These are phyloP conservation scores for Monoplex corrugatus DNA, from an alignment of 2,888 invertebrate genomes.

Conservation along the genomic window DNA sequence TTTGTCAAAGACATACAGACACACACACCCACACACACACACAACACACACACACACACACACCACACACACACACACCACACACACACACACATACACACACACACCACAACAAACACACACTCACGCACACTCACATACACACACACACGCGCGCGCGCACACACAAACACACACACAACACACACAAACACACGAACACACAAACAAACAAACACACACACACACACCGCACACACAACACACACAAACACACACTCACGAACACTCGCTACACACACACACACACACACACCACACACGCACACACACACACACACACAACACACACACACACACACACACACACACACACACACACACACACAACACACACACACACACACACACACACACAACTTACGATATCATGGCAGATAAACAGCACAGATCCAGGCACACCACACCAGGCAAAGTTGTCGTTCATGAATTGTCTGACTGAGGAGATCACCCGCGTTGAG, in stretches of 20 bases:
- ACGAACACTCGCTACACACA: neutral
- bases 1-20: neutral
- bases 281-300: neutral
- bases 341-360: neutral
- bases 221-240: neutral
- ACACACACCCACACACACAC: neutral
- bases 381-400: slow-evolving; percentile 49
- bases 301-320: neutral
- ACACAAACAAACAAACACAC: neutral
- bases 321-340: neutral
- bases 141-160: neutral
- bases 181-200: neutral
- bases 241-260: neutral
- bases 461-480: slow-evolving; percentile 71
- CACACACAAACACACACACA: neutral
- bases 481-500: slow-evolving; percentile 71
- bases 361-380: neutral
- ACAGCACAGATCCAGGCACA: slow-evolving; percentile 74
- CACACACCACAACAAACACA: neutral
- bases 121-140: neutral
- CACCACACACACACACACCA: neutral
- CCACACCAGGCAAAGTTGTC: slow-evolving; percentile 76
- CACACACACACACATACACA: neutral
- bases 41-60: neutral
- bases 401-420: slow-evolving; percentile 75